Percentiles rank a stretch among this genome's conserved stretches.
Conservation (phyloP, 1,140 invertebrate genomes). For the Drosophila littoralis region DNA sequence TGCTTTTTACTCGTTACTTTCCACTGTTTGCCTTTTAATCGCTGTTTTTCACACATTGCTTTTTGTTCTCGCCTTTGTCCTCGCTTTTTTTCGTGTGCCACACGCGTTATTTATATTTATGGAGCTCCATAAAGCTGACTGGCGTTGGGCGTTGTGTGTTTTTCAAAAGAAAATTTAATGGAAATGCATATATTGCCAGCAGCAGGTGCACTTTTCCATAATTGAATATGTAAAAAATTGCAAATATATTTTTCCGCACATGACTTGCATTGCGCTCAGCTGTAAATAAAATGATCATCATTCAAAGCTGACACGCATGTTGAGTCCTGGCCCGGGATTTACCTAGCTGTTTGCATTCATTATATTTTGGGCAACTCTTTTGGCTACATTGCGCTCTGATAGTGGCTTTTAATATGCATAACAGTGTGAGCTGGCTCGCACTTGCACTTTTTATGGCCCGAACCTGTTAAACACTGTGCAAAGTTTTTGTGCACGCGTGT, state of each 20-base stretch:
- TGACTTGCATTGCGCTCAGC: not conserved
- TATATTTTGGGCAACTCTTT: no score
- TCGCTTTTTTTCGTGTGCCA: constrained; percentile 17
- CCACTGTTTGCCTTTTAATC: not conserved
- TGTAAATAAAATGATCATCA: constrained; percentile 5
- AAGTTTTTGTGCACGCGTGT: no score
- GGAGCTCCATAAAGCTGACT: constrained; percentile 30
- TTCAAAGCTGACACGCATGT: not conserved
- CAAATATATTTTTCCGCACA: not conserved
- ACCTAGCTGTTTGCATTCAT: no score
- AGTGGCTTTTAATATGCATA: no score
- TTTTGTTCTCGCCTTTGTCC: not conserved
- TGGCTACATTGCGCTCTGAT: no score
- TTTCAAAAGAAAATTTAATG: constrained; percentile 19
- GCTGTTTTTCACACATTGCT: not conserved
- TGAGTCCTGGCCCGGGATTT: no score
- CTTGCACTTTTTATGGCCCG: no score
- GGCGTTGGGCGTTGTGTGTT: constrained; percentile 2
- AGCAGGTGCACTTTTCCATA: constrained; percentile 13
- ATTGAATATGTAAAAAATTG: constrained; percentile 12
- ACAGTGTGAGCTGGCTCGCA: no score
- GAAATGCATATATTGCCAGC: constrained; percentile 4
- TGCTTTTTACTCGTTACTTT: not conserved
- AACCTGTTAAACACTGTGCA: no score
- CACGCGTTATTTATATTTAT: constrained; percentile 63